Base-by-base conservation (phyloP, 2,113 vertebrate genomes). In the Elachura formosa region DNA sequence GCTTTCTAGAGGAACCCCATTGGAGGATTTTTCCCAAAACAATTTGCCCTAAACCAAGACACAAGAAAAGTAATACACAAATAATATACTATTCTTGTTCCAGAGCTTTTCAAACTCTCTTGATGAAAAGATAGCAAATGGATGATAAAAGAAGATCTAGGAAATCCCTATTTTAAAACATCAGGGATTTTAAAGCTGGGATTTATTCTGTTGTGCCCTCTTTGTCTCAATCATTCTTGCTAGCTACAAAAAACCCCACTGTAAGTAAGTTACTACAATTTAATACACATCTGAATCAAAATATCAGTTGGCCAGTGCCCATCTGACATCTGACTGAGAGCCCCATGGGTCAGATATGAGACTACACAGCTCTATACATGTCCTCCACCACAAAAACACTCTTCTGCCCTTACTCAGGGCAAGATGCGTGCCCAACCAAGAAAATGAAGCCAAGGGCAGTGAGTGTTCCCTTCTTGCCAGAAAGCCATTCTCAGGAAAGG, bases 381-480 rank as follows among this genome's bases (percentile, higher is more conserved):
- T 75, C 38, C 54, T 58, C 18, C 19, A 7, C 49, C 19, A 9
- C 25, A 67, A 67, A 29, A 1, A 2, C 48, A 18, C 34, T 59
- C n/a, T n/a, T n/a, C 7, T 48, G 54, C 11, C n/a, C 40, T 68
- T 36, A 7, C 26, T 43, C 14, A 1, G 1, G 2, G 6, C 6
- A 85, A n/a, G 20, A 41, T 0, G 0, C 3, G 2, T 3, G 0
- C 18, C 48, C 1, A 0, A 19, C 14, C 11, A 0, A 0, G 4
- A 36, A 4, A 4, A 48, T 48, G 22, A 26, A 21, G 14, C 8
- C 21, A 46, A 23, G 10, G 9, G 20, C 38, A 61, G 6, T 9
- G 28, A 26, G 12, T 5, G 4, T 6, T 49, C 33, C 8, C 23
- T 0, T 21, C 40, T 71, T 73, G 25, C 13, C 25, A 49, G 14